A percentile compares a stretch with the other conserved stretches of the same genome.
Evolutionary conservation across 2,888 invertebrate species (phyloP).

Genomic region (Lobophora halterata): DNA sequence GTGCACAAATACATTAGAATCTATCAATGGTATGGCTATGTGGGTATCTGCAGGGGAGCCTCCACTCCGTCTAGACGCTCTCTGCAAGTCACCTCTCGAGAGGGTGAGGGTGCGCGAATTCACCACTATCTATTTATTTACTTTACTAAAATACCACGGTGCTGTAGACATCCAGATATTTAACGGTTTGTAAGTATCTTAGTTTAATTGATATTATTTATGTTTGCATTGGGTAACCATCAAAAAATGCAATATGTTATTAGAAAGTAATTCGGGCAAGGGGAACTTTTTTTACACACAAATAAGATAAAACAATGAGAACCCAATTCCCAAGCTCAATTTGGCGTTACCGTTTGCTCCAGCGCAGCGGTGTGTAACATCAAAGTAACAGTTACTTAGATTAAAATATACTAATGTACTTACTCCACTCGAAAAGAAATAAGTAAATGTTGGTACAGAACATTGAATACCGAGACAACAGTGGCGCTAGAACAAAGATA

Average conservation of each 20-base stretch:
- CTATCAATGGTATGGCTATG: constrained; percentile 43
- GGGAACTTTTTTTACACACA: constrained; percentile 48
- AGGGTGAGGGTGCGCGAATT: constrained; percentile 73
- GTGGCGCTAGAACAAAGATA: constrained; percentile 27
- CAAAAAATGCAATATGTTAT: constrained; percentile 26
- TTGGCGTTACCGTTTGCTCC: constrained; percentile 73
- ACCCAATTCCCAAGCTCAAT: constrained; percentile 74
- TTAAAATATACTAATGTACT: constrained; percentile 58
- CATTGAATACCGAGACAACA: constrained; percentile 1
- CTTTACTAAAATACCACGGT: constrained; percentile 67
- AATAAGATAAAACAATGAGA: constrained; percentile 62
- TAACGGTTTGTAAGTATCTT: no score
- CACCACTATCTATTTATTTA: constrained; percentile 74
- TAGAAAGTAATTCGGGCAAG: constrained; percentile 30
- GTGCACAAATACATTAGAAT: constrained; percentile 41
- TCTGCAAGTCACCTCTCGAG: constrained; percentile 65
- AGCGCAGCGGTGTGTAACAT: constrained; percentile 53
- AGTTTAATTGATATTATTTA: no score
- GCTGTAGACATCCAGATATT: constrained; percentile 55
- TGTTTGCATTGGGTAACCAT: no score
- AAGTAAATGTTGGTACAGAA: constrained; percentile 43
- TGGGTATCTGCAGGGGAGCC: constrained; percentile 56
- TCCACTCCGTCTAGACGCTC: constrained; percentile 78
- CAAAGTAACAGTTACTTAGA: constrained; percentile 63
- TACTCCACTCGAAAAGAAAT: constrained; percentile 47